phyloP scores from a whole-genome alignment of 92 coral and sea anemone species.

The Palythoa grandis region DNA sequence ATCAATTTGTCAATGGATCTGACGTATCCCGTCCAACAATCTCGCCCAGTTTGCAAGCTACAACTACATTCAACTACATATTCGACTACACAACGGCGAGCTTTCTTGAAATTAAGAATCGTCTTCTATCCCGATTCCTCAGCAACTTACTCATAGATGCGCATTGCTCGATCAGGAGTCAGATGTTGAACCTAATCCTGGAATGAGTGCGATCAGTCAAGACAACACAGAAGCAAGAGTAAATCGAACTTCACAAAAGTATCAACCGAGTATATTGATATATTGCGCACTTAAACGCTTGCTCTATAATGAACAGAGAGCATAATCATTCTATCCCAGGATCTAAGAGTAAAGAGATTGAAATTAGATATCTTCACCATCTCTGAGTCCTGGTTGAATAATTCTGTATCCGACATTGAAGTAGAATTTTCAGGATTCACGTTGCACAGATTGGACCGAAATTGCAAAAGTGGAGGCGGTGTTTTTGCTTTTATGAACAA shows the following conservation, averaged over 20 bases:
- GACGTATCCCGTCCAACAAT: no score
- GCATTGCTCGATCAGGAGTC: slow-evolving; percentile 22
- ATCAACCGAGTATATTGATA: background rate
- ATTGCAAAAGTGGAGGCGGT: slow-evolving; percentile 1
- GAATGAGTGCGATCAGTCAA: slow-evolving; percentile 1
- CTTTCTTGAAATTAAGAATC: background rate
- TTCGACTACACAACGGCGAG: no score
- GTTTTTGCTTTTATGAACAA: no score
- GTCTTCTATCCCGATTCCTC: slow-evolving; percentile 22
- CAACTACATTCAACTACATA: no score
- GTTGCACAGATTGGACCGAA: background rate
- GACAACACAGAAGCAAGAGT: background rate
- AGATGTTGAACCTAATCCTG: slow-evolving; percentile 25
- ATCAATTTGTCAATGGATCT: no score
- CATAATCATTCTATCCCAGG: slow-evolving; percentile 27
- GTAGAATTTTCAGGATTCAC: no score
- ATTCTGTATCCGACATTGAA: slow-evolving; percentile 3
- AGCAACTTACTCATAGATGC: slow-evolving; percentile 35
- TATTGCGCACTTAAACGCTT: slow-evolving; percentile 31
- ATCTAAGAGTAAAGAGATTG: slow-evolving; percentile 3
- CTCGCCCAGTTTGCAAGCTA: no score
- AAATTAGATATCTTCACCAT: slow-evolving; percentile 49
- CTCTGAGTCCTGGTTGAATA: slow-evolving; percentile 8
- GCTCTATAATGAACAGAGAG: slow-evolving; percentile 50
- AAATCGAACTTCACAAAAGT: background rate